Conservation (phyloP, 2,888 invertebrate genomes). For the Ormyrus labotus region DNA sequence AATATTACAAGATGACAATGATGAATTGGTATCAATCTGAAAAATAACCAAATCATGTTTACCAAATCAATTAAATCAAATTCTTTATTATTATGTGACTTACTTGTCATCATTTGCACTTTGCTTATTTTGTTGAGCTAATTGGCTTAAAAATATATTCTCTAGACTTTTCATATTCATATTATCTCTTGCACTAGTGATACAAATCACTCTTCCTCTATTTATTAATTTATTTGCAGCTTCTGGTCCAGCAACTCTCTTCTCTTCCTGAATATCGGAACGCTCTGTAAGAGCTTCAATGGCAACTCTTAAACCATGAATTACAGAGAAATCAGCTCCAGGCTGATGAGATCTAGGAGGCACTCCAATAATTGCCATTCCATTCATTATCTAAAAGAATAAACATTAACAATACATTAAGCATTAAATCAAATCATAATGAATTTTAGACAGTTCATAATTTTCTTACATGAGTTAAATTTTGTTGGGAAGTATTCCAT, state of each 20-base stretch:
- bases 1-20: constrained; percentile 94
- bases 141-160: constrained; percentile 89
- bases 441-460: not conserved
- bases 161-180: constrained; percentile 90
- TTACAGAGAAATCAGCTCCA: constrained; percentile 83
- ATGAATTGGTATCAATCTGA: constrained; percentile 85
- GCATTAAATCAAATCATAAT: not conserved
- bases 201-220: constrained; percentile 91
- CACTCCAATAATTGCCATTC: constrained; percentile 88
- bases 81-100: constrained; percentile 59
- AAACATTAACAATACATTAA: constrained; percentile 21
- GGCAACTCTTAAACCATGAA: constrained; percentile 90
- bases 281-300: constrained; percentile 90
- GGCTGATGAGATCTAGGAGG: constrained; percentile 81
- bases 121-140: constrained; percentile 88
- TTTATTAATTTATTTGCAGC: constrained; percentile 76
- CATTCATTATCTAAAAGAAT: constrained; percentile 84
- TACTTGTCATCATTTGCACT: constrained; percentile 81
- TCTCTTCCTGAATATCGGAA: constrained; percentile 85
- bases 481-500: constrained; percentile 90
- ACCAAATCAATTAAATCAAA: not conserved
- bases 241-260: constrained; percentile 76
- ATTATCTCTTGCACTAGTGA: constrained; percentile 92
- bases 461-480: constrained; percentile 86
- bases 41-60: constrained; percentile 62